Evolutionary conservation across 2,113 vertebrate species (phyloP).

Genomic region (Sceloporus undulatus): DNA sequence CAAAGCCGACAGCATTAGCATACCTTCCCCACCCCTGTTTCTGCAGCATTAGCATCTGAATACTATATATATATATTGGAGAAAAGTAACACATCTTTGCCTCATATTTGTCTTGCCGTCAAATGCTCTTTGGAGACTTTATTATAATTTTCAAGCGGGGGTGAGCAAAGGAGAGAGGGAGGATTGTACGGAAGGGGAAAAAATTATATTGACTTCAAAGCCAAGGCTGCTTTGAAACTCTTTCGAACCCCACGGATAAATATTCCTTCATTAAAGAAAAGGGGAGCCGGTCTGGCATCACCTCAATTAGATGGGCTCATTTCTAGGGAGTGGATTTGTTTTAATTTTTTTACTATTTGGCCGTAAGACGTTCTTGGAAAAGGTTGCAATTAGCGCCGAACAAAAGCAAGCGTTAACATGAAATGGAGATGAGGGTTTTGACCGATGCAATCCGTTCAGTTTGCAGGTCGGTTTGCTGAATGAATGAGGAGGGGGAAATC

Average conservation of each 20-base stretch:
- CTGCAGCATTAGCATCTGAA: constrained; percentile 33
- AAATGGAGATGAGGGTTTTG: not conserved
- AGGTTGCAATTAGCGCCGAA: not conserved
- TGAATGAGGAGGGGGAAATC: no score
- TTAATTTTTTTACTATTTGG: not conserved
- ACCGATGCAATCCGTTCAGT: no score
- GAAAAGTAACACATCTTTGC: constrained; percentile 18
- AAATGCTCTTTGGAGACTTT: constrained; percentile 25
- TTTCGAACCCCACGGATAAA: constrained; percentile 23
- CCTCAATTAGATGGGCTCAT: not conserved
- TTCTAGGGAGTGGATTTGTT: not conserved
- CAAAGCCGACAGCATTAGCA: constrained; percentile 18
- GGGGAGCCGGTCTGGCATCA: not conserved
- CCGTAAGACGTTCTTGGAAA: not conserved
- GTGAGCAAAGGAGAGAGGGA: not conserved
- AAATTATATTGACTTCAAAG: constrained; percentile 12
- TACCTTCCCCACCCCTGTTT: not conserved
- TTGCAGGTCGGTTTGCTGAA: no score
- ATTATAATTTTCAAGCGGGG: not conserved
- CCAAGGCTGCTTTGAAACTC: not conserved
- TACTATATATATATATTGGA: constrained; percentile 13
- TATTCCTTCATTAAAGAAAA: constrained; percentile 25
- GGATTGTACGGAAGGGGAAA: not conserved
- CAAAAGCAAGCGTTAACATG: not conserved
- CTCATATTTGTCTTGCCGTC: constrained; percentile 20